These are phyloP conservation scores for Dissostichus mawsoni DNA, from an alignment of 2,113 vertebrate species.

Conservation along the genomic window DNA sequence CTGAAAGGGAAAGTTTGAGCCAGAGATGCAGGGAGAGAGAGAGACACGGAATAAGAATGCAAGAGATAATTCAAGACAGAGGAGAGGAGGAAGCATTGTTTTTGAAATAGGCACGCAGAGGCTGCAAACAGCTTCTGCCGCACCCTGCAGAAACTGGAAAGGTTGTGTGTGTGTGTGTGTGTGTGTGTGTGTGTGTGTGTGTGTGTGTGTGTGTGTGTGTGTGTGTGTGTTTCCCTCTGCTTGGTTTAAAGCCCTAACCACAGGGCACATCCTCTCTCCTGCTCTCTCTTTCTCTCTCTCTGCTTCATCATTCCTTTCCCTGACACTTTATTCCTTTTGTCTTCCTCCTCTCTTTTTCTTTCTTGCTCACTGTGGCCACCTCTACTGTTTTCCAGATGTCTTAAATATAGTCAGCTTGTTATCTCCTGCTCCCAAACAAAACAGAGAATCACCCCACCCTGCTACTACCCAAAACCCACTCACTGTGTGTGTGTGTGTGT, in stretches of 20 bases:
- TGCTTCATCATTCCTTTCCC: constrained; percentile 35
- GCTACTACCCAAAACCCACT: constrained; percentile 32
- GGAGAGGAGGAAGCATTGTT: constrained; percentile 60
- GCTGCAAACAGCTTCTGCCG: constrained; percentile 49
- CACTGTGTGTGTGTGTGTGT: not conserved
- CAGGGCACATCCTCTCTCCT: constrained; percentile 46
- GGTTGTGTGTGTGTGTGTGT: constrained; percentile 30
- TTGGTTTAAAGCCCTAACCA: constrained; percentile 52
- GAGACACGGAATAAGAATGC: constrained; percentile 22
- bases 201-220: constrained; percentile 11
- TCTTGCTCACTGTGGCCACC: constrained; percentile 10
- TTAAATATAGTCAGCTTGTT: constrained; percentile 63
- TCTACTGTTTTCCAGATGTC: constrained; percentile 52
- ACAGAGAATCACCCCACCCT: constrained; percentile 11
- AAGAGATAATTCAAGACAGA: constrained; percentile 27
- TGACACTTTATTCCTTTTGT: constrained; percentile 6
- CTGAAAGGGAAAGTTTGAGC: constrained; percentile 42
- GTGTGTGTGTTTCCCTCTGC: constrained; percentile 33
- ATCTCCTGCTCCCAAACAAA: constrained; percentile 44
- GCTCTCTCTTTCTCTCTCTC: constrained; percentile 41
- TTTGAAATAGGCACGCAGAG: constrained; percentile 70
- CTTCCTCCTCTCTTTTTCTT: not conserved
- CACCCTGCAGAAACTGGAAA: constrained; percentile 60
- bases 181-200: constrained; percentile 2
- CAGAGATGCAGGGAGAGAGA: constrained; percentile 43